Conservation (phyloP, 2,888 invertebrate species). For the Platypus cylindrus region DNA sequence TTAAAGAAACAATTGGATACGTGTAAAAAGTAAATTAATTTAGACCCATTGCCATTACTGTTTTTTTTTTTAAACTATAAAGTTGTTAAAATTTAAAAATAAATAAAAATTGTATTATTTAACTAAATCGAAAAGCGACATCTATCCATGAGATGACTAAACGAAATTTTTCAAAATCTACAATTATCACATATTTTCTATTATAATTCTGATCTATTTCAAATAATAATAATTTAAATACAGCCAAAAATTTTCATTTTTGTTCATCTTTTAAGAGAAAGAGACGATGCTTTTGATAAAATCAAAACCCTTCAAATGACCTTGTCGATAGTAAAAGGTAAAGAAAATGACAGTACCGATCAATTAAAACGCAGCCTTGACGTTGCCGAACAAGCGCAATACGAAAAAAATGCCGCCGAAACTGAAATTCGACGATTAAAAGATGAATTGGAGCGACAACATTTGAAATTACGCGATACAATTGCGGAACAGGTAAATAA, state of each 20-base stretch:
- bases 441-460: constrained; percentile 67
- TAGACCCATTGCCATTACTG: not conserved
- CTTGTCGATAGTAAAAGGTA: constrained; percentile 50
- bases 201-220: too few relatives aligned
- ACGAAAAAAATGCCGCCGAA: constrained; percentile 65
- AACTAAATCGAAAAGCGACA: too few relatives aligned
- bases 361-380: constrained; percentile 57
- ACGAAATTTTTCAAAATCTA: too few relatives aligned
- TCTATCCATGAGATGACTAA: too few relatives aligned
- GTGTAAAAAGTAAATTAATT: constrained; percentile 47
- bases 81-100: not conserved
- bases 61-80: not conserved
- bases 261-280: constrained; percentile 51
- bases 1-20: constrained; percentile 59
- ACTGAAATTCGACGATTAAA: constrained; percentile 60
- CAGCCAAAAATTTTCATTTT: too few relatives aligned
- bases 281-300: constrained; percentile 52
- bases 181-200: too few relatives aligned
- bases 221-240: too few relatives aligned
- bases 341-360: constrained; percentile 46
- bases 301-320: constrained; percentile 54
- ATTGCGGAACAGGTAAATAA: constrained; percentile 56
- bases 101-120: constrained; percentile 1
- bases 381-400: constrained; percentile 60
- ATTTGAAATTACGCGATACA: constrained; percentile 59